A percentile compares a stretch with the other conserved stretches of the same genome.
These are phyloP conservation scores for Rhabditoides inermis DNA, from an alignment of 2,888 invertebrate genomes.

Conservation along the genomic window DNA sequence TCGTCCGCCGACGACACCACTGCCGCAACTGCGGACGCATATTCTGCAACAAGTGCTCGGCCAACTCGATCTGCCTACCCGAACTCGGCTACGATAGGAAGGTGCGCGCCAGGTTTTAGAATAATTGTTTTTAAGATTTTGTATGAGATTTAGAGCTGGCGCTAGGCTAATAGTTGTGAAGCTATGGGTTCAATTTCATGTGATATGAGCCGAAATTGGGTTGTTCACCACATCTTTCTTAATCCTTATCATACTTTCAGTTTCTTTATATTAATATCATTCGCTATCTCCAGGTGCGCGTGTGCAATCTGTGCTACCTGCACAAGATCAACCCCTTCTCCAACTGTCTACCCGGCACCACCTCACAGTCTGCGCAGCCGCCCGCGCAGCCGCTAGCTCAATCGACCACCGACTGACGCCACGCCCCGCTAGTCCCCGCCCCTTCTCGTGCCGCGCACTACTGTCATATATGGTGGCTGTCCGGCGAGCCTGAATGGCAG, in stretches of 20 bases:
- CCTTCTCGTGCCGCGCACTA: no score
- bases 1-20: constrained; percentile 87
- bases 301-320: constrained; percentile 51
- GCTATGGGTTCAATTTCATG: no score
- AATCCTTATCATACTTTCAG: background rate
- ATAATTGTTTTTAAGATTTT: no score
- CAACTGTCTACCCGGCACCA: no score
- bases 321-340: constrained; percentile 49
- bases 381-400: no score
- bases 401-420: no score
- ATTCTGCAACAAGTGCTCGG: constrained; percentile 48
- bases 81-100: constrained; percentile 50
- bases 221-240: background rate
- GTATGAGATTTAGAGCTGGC: background rate
- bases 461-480: no score
- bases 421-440: no score
- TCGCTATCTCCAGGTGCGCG: constrained; percentile 35
- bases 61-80: constrained; percentile 44
- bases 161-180: background rate
- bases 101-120: no score
- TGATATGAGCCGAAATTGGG: no score
- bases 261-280: background rate
- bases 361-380: no score
- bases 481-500: no score
- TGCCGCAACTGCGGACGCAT: constrained; percentile 81